Evolutionary conservation across 2,888 invertebrate species (phyloP).

Genomic region (Lasioglossum oenotherae): DNA sequence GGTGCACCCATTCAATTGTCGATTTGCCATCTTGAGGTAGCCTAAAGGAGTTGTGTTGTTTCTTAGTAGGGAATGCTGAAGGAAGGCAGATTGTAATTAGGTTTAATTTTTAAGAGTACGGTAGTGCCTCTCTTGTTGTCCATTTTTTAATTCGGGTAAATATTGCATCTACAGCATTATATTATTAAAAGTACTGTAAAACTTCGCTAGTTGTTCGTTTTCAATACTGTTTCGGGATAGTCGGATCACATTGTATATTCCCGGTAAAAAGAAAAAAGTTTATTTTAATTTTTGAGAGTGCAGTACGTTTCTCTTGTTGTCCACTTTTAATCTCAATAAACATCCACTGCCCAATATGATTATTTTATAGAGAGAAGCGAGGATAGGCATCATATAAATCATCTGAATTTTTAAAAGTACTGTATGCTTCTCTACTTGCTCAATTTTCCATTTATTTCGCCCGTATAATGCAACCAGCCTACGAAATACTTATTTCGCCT

Average conservation of each 20-base stretch:
- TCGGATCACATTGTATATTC: background rate
- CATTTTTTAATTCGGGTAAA: no score
- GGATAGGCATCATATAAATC: background rate
- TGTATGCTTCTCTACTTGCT: background rate
- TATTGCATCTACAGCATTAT: no score
- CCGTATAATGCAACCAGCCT: background rate
- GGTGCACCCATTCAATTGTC: background rate
- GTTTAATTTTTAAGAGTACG: background rate
- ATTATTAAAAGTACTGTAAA: background rate
- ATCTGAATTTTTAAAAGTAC: background rate
- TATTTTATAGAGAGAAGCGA: background rate
- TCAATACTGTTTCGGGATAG: fast-evolving
- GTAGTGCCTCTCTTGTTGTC: no score
- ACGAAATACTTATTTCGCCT: background rate
- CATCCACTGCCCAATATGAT: no score
- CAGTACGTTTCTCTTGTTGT: background rate
- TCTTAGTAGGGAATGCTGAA: no score
- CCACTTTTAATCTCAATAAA: background rate
- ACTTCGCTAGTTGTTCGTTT: background rate
- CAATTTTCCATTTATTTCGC: background rate
- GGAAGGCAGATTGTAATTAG: no score
- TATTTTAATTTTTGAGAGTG: background rate
- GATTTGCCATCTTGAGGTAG: background rate
- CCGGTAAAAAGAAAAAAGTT: background rate
- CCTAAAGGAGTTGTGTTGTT: no score